Evolutionary conservation across 1,140 invertebrate species (phyloP).

Genomic region (Pseudachorutes palmiensis): DNA sequence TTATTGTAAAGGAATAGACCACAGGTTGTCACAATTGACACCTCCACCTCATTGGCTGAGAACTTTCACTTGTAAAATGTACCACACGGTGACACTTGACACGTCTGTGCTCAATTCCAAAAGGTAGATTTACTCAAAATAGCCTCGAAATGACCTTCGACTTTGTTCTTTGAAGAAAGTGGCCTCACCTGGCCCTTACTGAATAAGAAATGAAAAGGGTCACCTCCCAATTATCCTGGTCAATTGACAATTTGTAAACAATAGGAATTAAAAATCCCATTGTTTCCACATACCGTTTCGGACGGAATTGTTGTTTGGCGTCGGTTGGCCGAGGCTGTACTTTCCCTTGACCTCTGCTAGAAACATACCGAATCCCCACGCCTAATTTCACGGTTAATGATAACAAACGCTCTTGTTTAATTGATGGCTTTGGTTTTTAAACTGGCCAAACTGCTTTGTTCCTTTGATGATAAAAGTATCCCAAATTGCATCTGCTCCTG

Average conservation of each 20-base stretch:
- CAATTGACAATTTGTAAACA: no score
- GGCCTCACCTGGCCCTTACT: background rate
- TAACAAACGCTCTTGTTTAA: background rate
- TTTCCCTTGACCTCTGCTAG: conserved; percentile 1
- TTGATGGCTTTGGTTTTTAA: background rate
- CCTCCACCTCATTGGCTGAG: no score
- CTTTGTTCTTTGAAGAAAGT: background rate
- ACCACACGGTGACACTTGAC: background rate
- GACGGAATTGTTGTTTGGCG: no score
- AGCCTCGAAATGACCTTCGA: background rate
- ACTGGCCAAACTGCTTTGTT: background rate
- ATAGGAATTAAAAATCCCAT: no score
- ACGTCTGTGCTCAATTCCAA: background rate
- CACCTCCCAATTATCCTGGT: no score
- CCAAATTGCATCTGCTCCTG: background rate
- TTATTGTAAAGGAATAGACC: no score
- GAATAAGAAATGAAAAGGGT: no score
- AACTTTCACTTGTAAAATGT: background rate
- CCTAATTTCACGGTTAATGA: no score
- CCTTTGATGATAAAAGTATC: background rate
- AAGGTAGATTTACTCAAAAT: no score
- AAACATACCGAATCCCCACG: background rate
- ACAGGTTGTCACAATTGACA: no score
- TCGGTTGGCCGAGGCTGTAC: no score
- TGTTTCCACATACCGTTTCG: no score